phyloP scores from a whole-genome alignment of 64 coral and sea anemone species.

The Platygyra sinensis region DNA sequence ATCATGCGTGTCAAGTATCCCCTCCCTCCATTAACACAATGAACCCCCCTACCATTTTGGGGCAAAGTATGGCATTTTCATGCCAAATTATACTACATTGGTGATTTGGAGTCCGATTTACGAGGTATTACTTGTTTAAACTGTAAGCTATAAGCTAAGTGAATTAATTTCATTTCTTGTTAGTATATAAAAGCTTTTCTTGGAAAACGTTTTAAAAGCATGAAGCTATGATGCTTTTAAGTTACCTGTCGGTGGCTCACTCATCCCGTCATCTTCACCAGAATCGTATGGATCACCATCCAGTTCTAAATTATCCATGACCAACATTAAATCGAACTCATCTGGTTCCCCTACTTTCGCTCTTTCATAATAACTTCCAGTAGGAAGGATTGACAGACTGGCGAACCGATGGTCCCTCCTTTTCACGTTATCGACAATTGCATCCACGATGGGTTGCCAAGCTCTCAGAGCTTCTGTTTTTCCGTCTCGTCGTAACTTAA shows the following conservation, averaged over 20 bases:
- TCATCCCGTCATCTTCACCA: conserved; percentile 30
- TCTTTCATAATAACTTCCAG: conserved; percentile 69
- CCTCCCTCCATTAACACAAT: too few species aligned
- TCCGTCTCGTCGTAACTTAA: not conserved
- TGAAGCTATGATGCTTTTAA: too few species aligned
- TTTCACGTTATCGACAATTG: conserved; percentile 18
- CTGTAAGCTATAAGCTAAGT: too few species aligned
- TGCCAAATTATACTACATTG: too few species aligned
- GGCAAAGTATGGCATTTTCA: too few species aligned
- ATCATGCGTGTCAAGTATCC: too few species aligned
- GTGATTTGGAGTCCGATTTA: too few species aligned
- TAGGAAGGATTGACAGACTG: not conserved
- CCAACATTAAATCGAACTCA: conserved; percentile 71
- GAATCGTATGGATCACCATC: conserved; percentile 42
- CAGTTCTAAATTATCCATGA: conserved; percentile 37
- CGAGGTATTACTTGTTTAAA: too few species aligned
- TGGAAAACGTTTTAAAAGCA: too few species aligned
- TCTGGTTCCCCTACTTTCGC: conserved; percentile 57
- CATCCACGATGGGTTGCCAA: conserved; percentile 38
- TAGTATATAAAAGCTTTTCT: too few species aligned
- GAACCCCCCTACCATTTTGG: too few species aligned
- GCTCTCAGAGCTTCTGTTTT: not conserved
- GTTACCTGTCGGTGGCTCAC: conserved; percentile 31
- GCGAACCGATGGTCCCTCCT: conserved; percentile 19
- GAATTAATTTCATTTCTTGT: too few species aligned